Conservation (phyloP, 2,888 invertebrate species). For the Morinoia aosen region DNA sequence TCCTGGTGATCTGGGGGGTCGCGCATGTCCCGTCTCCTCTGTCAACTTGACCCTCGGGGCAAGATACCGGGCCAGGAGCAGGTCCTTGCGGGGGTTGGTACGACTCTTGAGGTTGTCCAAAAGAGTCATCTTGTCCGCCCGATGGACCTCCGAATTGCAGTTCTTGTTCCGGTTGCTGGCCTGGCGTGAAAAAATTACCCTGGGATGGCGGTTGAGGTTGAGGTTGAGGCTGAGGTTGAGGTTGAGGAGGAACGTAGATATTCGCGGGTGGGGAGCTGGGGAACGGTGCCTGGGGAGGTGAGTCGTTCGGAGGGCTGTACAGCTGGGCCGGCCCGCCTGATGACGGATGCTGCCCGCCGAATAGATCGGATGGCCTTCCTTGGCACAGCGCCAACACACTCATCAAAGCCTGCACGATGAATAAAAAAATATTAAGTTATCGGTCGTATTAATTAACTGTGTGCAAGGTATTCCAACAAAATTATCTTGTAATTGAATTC, state of each 20-base stretch:
- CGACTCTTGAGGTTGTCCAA: neutral
- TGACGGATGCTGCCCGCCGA: neutral
- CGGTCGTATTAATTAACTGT: too few relatives aligned
- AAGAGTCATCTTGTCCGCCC: neutral
- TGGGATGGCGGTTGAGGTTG: neutral
- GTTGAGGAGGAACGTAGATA: neutral
- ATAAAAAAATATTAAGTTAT: neutral
- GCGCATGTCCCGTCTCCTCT: constrained; percentile 58
- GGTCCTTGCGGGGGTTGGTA: neutral
- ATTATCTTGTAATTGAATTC: neutral
- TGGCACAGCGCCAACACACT: neutral
- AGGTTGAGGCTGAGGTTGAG: neutral
- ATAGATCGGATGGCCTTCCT: neutral
- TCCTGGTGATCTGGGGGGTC: constrained; percentile 51
- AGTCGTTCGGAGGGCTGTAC: neutral
- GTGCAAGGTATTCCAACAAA: neutral
- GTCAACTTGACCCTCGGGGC: constrained; percentile 54
- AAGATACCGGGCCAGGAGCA: constrained; percentile 12
- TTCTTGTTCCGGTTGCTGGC: neutral
- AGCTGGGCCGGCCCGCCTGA: neutral
- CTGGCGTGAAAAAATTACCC: neutral
- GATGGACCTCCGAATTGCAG: neutral
- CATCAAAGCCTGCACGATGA: neutral
- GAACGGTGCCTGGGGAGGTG: neutral
- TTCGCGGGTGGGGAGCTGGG: neutral